Base-by-base conservation (phyloP, 2,113 vertebrate genomes). In the Seriola quinqueradiata region DNA sequence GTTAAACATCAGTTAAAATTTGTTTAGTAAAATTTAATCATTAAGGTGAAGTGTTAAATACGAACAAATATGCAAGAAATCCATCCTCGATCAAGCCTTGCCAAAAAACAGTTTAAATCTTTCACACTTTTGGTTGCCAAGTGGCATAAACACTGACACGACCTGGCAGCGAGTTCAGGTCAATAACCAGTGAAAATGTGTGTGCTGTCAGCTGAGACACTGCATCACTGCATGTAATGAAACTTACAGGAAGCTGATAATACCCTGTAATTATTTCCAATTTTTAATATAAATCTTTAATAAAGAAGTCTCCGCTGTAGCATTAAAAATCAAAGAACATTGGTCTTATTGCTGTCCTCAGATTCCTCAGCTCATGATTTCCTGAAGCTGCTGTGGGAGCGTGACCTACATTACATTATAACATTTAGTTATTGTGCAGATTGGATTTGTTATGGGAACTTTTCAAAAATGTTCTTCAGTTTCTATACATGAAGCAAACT, bases 141-240 rank as follows among this genome's bases (percentile, higher is more conserved):
- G 13, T 25, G 60, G 52, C 28, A 75, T 54, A 76, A 76, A 84
- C 28, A 71, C 40, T 52, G 44, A 68, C 11, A 44, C 60, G 14
- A 69, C 42, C 57, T 83, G 79, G 84, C 89, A 79, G 50, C 6
- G 55, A 54, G 14, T 77, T 80, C 14, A 34, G 23, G 28, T n/a
- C 58, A 73, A 66, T 34, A 69, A 75, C 59, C 23, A 23, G 36
- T 40, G 19, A 42, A 58, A 61, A 38, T 5, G 46, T 58, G 63
- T 54, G 42, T 0, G 23, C 19, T 57, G 25, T 68, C 55, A 64
- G 23, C 0, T 16, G 6, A 44, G 58, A 75, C 28, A n/a, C 19
- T 21, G 3, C 5, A 66, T 32, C 28, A n/a, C 19, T 25, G 3
- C 14, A 66, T 32, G 4, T 36, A 4, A 25, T n/a, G 38, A 25